Conservation (phyloP, 2,113 vertebrate species). For the Pandion haliaetus region DNA sequence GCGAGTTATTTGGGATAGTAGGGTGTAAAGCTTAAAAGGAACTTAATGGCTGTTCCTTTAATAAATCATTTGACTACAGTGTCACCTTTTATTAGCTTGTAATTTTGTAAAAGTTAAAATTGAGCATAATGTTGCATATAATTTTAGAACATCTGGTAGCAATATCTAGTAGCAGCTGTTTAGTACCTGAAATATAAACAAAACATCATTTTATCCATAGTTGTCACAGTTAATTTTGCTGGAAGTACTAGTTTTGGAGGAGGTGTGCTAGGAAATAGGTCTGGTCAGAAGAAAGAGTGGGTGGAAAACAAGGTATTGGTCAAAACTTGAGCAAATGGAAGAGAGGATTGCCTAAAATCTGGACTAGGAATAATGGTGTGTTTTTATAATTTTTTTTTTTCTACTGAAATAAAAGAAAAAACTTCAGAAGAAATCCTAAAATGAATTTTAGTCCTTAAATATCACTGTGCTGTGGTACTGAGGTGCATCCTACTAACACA, state of each 20-base stretch:
- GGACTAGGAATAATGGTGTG: neutral
- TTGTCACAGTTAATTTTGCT: slow-evolving; percentile 45
- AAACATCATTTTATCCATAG: slow-evolving; percentile 44
- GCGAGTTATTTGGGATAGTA: slow-evolving; percentile 30
- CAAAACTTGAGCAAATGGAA: neutral
- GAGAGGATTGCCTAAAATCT: neutral
- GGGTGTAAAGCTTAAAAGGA: slow-evolving; percentile 59
- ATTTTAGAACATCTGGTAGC: slow-evolving; percentile 78
- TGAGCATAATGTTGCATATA: slow-evolving; percentile 75
- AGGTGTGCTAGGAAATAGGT: neutral
- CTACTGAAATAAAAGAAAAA: neutral
- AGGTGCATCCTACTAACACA: neutral
- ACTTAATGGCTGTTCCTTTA: slow-evolving; percentile 53
- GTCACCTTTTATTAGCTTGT: slow-evolving; percentile 68
- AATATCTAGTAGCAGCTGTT: slow-evolving; percentile 74
- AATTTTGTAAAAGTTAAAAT: slow-evolving; percentile 69
- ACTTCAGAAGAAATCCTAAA: neutral
- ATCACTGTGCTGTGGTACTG: neutral
- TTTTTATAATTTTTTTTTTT: neutral
- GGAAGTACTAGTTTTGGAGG: neutral
- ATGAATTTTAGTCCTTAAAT: neutral
- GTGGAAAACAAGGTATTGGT: neutral
- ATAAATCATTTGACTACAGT: slow-evolving; percentile 71
- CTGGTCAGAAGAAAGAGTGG: neutral
- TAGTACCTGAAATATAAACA: slow-evolving; percentile 76